Percentiles rank a stretch among this genome's conserved stretches.
Conservation (phyloP, 2,888 invertebrate genomes). For the Zaprionus bogoriensis region DNA sequence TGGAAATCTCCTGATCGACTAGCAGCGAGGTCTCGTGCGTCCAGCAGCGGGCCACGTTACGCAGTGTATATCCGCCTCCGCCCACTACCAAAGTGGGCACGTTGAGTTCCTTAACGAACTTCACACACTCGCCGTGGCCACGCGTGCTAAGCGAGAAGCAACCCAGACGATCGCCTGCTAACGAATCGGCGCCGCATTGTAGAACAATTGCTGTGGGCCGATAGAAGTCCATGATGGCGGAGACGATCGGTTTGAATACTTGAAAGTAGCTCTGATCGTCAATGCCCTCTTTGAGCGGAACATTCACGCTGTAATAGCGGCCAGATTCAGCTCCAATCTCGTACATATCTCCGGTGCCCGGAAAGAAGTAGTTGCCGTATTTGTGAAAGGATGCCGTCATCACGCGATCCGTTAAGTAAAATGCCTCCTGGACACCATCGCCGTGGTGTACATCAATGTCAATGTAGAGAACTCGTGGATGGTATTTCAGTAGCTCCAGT, state of each 20-base stretch:
- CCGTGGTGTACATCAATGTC: constrained; percentile 99
- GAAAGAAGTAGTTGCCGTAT: constrained; percentile 98
- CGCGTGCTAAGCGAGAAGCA: constrained; percentile 97
- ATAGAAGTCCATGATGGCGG: constrained; percentile 97
- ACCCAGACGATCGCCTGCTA: constrained; percentile 96
- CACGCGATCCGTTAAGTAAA: constrained; percentile 97
- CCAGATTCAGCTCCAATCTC: constrained; percentile 98
- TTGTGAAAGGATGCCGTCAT: constrained; percentile 99
- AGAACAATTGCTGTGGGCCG: constrained; percentile 98
- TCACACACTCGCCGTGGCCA: constrained; percentile 98
- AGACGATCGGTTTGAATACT: constrained; percentile 97
- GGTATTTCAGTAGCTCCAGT: constrained; percentile 95
- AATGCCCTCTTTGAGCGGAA: constrained; percentile 98
- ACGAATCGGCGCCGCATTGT: constrained; percentile 98
- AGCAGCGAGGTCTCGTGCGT: constrained; percentile 98
- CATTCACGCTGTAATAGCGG: constrained; percentile 98
- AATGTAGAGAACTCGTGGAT: constrained; percentile 97
- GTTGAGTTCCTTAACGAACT: constrained; percentile 95
- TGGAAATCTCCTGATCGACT: constrained; percentile 95
- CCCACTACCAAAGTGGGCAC: constrained; percentile 95
- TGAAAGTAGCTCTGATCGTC: constrained; percentile 96
- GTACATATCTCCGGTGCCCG: constrained; percentile 99
- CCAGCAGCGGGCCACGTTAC: constrained; percentile 99
- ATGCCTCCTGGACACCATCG: constrained; percentile 98
- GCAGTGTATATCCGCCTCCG: constrained; percentile 93